phyloP scores from a whole-genome alignment of 2,113 vertebrate genomes.

The Nipponia nippon region DNA sequence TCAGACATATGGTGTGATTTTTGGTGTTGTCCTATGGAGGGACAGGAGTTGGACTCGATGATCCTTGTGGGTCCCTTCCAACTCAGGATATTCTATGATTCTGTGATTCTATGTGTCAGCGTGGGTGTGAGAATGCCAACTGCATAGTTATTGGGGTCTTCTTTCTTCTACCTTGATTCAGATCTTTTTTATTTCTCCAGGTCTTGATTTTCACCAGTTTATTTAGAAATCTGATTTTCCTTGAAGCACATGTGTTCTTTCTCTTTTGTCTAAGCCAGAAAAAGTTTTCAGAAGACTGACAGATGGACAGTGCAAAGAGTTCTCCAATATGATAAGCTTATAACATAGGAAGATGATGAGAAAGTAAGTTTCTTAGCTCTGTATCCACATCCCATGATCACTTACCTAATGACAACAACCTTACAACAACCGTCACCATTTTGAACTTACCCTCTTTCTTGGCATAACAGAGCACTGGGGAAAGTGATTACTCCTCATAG shows the following conservation, averaged over 20 bases:
- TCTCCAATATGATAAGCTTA: neutral
- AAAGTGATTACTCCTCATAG: neutral
- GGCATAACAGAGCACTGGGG: neutral
- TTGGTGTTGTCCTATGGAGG: too few relatives aligned
- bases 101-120: too few relatives aligned
- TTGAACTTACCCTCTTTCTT: neutral
- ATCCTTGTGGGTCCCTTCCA: too few relatives aligned
- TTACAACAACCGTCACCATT: neutral
- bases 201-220: neutral
- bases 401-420: neutral
- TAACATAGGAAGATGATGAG: neutral
- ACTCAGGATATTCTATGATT: too few relatives aligned
- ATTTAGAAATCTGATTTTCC: neutral
- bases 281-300: neutral
- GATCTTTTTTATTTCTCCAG: neutral
- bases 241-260: fast-evolving
- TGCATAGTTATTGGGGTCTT: fast-evolving
- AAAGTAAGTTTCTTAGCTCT: neutral
- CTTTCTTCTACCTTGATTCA: neutral
- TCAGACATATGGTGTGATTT: too few relatives aligned
- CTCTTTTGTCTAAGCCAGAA: neutral
- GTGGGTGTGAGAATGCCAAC: fast-evolving
- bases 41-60: too few relatives aligned
- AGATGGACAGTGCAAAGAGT: neutral
- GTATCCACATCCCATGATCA: neutral